Percentiles rank a stretch among this genome's conserved stretches.
Evolutionary conservation across 2,888 invertebrate genomes (phyloP).

Genomic region (Scelioninae gen. 1): DNA sequence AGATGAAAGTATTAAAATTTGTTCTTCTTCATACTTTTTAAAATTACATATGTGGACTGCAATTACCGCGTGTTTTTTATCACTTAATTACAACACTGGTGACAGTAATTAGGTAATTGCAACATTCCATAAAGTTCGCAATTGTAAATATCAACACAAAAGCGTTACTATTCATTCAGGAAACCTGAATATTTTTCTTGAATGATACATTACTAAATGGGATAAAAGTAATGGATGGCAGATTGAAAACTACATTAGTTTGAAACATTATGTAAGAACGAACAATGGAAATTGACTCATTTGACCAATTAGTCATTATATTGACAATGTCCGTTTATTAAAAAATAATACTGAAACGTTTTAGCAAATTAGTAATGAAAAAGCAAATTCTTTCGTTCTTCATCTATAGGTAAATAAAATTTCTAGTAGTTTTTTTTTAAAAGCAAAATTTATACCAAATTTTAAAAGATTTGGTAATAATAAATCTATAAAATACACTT

Average conservation of each 20-base stretch:
- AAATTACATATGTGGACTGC: not conserved
- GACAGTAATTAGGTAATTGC: constrained; percentile 54
- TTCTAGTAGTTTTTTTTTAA: too few relatives aligned
- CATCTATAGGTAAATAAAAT: too few relatives aligned
- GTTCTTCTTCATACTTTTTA: not conserved
- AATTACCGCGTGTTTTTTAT: constrained; percentile 15
- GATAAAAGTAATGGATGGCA: not conserved
- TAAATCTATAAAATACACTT: too few relatives aligned
- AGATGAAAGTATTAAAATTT: too few relatives aligned
- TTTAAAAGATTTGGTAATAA: too few relatives aligned
- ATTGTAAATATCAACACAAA: constrained; percentile 41
- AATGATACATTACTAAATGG: not conserved
- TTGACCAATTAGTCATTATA: too few relatives aligned
- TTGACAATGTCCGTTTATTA: too few relatives aligned
- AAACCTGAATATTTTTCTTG: constrained; percentile 34
- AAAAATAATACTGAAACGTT: too few relatives aligned
- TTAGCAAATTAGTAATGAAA: too few relatives aligned
- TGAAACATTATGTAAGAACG: not conserved
- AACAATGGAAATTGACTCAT: too few relatives aligned
- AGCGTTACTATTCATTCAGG: constrained; percentile 9
- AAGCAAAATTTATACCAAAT: too few relatives aligned
- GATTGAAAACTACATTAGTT: not conserved
- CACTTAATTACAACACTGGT: constrained; percentile 20
- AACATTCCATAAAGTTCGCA: constrained; percentile 45
- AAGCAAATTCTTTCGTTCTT: too few relatives aligned